These are phyloP conservation scores for Tetragonula carbonaria DNA, from an alignment of 2,888 invertebrate species.

Conservation along the genomic window DNA sequence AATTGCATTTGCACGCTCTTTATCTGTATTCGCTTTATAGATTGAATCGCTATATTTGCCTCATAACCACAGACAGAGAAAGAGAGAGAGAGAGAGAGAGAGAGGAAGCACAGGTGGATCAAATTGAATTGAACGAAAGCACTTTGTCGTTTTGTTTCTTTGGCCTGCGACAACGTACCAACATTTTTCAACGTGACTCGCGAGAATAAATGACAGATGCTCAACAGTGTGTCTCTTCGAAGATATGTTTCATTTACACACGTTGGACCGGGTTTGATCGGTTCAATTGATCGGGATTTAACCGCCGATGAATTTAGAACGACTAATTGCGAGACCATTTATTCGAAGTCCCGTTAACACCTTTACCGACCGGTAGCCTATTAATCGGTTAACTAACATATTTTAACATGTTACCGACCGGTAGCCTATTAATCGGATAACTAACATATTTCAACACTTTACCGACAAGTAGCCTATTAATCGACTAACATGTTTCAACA, in stretches of 20 bases:
- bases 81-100: too few species aligned
- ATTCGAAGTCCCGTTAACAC: background rate
- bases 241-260: conserved; percentile 18
- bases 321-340: conserved; percentile 22
- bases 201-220: conserved; percentile 50
- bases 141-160: conserved; percentile 29
- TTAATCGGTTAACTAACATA: too few species aligned
- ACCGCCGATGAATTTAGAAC: conserved; percentile 20
- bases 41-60: background rate
- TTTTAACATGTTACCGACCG: too few species aligned
- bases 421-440: too few species aligned
- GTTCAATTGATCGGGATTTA: background rate
- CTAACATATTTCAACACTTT: too few species aligned
- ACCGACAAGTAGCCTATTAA: too few species aligned
- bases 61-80: background rate
- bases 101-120: conserved; percentile 22
- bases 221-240: conserved; percentile 39
- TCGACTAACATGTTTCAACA: too few species aligned
- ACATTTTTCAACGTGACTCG: conserved; percentile 44
- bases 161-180: conserved; percentile 54
- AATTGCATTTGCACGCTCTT: background rate
- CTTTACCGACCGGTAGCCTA: too few species aligned
- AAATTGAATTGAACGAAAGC: conserved; percentile 48
- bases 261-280: background rate
- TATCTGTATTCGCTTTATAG: background rate